These are phyloP conservation scores for Falco punctatus DNA, from an alignment of 2,113 vertebrate genomes.

Conservation along the genomic window DNA sequence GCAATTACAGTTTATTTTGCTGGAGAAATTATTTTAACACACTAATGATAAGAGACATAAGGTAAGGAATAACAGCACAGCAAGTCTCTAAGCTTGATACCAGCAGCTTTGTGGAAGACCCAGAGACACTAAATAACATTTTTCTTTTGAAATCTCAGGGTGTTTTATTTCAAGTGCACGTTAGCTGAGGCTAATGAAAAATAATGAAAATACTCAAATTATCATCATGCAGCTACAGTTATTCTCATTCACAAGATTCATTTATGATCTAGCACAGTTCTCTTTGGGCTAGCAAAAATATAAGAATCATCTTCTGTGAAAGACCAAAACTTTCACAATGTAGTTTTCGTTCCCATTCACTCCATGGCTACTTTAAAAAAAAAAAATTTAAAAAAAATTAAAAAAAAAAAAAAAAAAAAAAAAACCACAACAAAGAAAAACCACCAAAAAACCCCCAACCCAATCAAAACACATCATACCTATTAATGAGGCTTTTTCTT, in stretches of 20 bases:
- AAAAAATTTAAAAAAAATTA: too few species aligned
- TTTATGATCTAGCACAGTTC: neutral
- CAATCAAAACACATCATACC: neutral
- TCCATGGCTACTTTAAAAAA: neutral
- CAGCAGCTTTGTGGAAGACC: neutral
- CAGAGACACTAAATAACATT: neutral
- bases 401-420: too few species aligned
- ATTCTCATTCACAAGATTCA: neutral
- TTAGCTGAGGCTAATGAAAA: neutral
- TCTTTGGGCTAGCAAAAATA: neutral
- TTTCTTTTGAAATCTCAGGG: neutral
- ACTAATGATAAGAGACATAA: slow-evolving; percentile 18
- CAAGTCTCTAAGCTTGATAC: slow-evolving; percentile 1
- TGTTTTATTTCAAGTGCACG: neutral
- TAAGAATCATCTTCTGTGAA: neutral
- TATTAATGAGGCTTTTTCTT: neutral
- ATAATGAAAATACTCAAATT: slow-evolving; percentile 2
- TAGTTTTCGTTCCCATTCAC: neutral
- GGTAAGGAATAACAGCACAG: slow-evolving; percentile 44
- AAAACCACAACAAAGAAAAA: neutral
- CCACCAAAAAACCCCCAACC: neutral
- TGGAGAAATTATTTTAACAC: slow-evolving; percentile 24
- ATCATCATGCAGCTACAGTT: neutral
- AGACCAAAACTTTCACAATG: neutral
- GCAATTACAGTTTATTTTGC: slow-evolving; percentile 55